A percentile compares a stretch with the other conserved stretches of the same genome.
Evolutionary conservation across 2,797 vertebrate species (phyloP).

Genomic region (Steatocranus sp.): DNA sequence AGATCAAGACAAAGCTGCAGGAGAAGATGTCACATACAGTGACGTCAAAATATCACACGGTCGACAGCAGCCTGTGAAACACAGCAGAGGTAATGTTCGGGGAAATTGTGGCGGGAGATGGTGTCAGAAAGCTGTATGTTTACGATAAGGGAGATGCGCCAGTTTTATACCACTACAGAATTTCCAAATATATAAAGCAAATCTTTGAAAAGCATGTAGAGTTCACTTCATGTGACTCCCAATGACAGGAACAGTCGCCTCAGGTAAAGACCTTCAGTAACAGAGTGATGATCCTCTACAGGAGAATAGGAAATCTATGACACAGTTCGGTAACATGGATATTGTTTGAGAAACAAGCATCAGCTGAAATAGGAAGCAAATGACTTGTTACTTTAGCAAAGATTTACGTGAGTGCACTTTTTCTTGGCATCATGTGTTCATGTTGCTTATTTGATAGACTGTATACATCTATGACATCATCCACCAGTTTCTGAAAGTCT

Average conservation of each 20-base stretch:
- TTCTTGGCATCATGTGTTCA: neutral
- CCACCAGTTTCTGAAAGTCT: neutral
- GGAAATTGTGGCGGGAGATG: fast-evolving
- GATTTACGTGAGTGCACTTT: fast-evolving
- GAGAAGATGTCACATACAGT: neutral
- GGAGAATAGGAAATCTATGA: fast-evolving
- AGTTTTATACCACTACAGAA: fast-evolving
- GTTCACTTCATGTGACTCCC: neutral
- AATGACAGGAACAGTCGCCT: neutral
- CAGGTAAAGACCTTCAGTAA: neutral
- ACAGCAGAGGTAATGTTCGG: fast-evolving
- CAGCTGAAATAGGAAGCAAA: neutral
- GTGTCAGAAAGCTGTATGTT: neutral
- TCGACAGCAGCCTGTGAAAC: fast-evolving
- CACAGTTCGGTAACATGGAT: fast-evolving
- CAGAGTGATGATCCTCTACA: neutral
- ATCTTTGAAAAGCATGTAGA: neutral
- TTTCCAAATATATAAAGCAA: neutral
- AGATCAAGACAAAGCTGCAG: neutral
- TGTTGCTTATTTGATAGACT: neutral
- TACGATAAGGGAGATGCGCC: fast-evolving
- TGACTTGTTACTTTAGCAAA: neutral
- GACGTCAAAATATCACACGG: fast-evolving
- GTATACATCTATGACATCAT: neutral
- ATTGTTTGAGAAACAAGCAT: neutral